Base-by-base conservation (phyloP, 1,140 invertebrate species). In the Apis laboriosa region DNA sequence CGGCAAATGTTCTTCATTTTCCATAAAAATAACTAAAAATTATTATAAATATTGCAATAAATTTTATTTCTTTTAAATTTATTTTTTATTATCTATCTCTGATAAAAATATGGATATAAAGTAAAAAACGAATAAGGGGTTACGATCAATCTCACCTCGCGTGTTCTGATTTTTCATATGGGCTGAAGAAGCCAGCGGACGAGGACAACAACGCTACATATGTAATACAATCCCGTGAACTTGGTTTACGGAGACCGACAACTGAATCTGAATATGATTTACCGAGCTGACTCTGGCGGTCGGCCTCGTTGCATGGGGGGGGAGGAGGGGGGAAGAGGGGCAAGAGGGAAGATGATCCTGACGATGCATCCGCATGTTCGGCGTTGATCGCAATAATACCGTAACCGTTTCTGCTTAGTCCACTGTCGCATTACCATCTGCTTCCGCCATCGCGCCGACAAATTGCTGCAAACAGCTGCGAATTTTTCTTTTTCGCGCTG, bases 211-310 rank as follows among this genome's bases (percentile, higher is more conserved):
- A n/a, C 34, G 34, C 34, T 34, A 34, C 1, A 2, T 34, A 4
- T 34, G 3, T 4, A 34, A 34, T 34, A 3, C 61, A 77, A 67
- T 61, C 68, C 64, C 60, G 74, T 68, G 64, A 83, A 84, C 76
- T 87, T 88, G 66, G 74, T 88, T 90, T 87, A 90, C 84, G 87
- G 34, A 80, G 80, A 80, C 78, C 77, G 85, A 88, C 86, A 88
- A 89, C 87, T 88, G 90, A 91, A 90, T 90, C 83, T 83, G 89
- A 91, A 87, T 88, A 91, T 91, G 90, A 92, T 91, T 92, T 91
- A 92, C 72, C 51, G 89, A 84, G 63, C 73, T 79, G 76, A 79
- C 68, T 70, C 12, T 12, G n/a, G 21, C 60, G 21, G 63, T 24
- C 64, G 63, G 77, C 74, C 77, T 63, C 34, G 49, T 80, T 67